Base-by-base conservation (phyloP, 2,888 invertebrate species). In the Spisula solida region DNA sequence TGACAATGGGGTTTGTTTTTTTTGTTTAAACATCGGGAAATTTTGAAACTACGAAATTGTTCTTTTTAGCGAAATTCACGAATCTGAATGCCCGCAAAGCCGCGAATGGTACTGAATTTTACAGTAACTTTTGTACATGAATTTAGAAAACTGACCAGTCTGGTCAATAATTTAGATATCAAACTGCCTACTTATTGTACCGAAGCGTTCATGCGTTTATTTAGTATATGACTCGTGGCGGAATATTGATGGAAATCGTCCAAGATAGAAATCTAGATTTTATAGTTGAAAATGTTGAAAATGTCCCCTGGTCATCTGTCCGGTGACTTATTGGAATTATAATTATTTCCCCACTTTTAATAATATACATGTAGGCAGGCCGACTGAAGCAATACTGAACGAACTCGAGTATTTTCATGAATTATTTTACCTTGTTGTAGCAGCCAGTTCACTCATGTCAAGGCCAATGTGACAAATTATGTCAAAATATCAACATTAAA, bases 191-290 rank as follows among this genome's bases (percentile, higher is more conserved):
- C 10, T 4, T 25, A 66, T 4, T 66, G 60, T 66, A 66, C 12
- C 10, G n/a, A 66, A n/a, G 60, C 60, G 60, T 66, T 66, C 60
- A 6, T 25, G 60, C 25, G 25, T 66, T 66, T 25, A 66, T 66
- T 66, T 25, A 66, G n/a, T 66, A n/a, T 25, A 66, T n/a, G 6
- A 25, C 60, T 25, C 0, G 25, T 66, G 60, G 60, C 8, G 34
- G 34, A 75, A 75, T 34, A 75, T 75, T 34, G 75, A 75, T 75
- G 75, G 1, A 75, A 4, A 31, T 29, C 25, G 12, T 16, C 51
- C 16, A 16, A 75, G 75, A 75, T 75, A 75, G 25, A 75, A 31
- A 75, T 75, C 75, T 34, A 75, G 14, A 75, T 75, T 16, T 31
- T 75, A 14, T 16, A 75, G 18, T 34, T 31, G 34, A 16, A 75